Conservation (phyloP, 2,113 vertebrate genomes). For the Hyaena hyaena region DNA sequence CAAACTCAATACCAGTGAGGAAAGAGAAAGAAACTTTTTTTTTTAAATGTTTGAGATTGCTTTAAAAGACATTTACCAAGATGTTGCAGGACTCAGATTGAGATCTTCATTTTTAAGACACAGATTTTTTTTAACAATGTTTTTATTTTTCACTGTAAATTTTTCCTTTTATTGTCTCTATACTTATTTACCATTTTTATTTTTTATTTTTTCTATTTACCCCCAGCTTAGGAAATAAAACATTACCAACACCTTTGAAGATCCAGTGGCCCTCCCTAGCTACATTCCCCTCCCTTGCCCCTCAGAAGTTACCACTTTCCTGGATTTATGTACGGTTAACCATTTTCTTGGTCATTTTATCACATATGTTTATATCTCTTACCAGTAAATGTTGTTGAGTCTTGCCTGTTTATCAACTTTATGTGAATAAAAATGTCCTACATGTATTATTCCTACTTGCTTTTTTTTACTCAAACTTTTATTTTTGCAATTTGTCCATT, state of each 20-base stretch:
- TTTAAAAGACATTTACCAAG: neutral
- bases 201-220: neutral
- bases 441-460: neutral
- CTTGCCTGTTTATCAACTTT: slow-evolving; percentile 25
- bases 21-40: neutral
- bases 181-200: neutral
- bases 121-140: neutral
- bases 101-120: slow-evolving; percentile 31
- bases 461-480: neutral
- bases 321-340: neutral
- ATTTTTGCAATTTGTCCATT: neutral
- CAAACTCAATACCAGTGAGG: neutral
- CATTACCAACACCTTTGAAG: neutral
- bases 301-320: neutral
- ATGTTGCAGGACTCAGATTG: neutral
- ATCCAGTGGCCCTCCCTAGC: neutral
- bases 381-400: neutral
- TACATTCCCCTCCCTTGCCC: neutral
- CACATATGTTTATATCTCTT: neutral
- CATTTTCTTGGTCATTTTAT: slow-evolving; percentile 18
- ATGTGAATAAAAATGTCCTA: neutral
- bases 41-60: neutral
- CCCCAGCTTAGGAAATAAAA: slow-evolving; percentile 46
- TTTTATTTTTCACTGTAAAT: slow-evolving; percentile 4
- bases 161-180: neutral